Evolutionary conservation across 2,113 vertebrate species (phyloP), one percentile per base, ranked within the genome.

Genomic region (Notarius lentiginosus): DNA sequence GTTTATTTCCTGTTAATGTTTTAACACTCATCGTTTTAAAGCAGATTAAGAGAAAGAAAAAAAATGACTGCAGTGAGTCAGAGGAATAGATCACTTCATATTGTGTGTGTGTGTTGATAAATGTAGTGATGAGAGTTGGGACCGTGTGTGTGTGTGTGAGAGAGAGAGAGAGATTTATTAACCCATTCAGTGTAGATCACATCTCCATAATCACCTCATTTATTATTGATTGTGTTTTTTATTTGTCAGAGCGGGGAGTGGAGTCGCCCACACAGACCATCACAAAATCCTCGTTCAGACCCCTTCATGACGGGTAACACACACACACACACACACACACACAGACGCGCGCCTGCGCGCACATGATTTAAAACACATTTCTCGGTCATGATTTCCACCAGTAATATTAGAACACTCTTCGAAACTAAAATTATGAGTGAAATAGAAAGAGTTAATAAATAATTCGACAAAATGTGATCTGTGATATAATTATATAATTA

Each of bases 281-380:
- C 91, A 98, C 77, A 58, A 79, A 98, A 94, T 97, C 97, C 63
- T 96, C 98, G 75, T 99, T 99, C 94, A 97, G 98, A 93, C 96
- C 97, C 20, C 95, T 97, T 82, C 97, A 97, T 88, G 97, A 99
- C 96, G 98, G 98, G 98, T 99, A 95, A 87, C 88, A 91, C 80
- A 88, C 79, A 66, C 24, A 66, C 65, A 27, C 1, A 65, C 51
- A 51, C 51, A 51, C 51, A 51, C 51, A 51, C 51, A 51, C 51
- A 51, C n/a, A n/a, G n/a, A 7, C 51, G 10, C 51, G 10, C 51
- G 1, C 51, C 0, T 2, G 8, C 2, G 51, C 51, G 10, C 7
- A 53, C 51, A 53, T 4, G 51, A 53, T 53, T 53, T 53, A 53
- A 1, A 53, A 53, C 51, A 11, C 51, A 53, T 53, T 53, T 53